A percentile compares a stretch with the other conserved stretches of the same genome.
Conservation (phyloP, 2,797 vertebrate species). For the Perdix hodgsoniae region DNA sequence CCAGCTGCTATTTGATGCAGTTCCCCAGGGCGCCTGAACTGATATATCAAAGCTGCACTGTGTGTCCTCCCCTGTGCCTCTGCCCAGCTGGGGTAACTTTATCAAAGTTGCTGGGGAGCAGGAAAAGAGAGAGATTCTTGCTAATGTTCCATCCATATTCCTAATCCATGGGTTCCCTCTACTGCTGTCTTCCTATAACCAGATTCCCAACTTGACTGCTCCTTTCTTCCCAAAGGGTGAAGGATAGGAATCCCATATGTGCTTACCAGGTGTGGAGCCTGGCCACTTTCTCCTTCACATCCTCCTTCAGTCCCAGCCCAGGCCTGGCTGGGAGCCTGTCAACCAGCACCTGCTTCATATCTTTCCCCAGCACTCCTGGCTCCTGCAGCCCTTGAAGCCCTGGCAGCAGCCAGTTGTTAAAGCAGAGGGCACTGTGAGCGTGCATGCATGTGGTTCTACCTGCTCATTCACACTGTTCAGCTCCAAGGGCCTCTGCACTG, state of each 20-base stretch:
- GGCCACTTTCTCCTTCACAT: background rate
- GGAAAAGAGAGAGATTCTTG: background rate
- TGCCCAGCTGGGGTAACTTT: background rate
- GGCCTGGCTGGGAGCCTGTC: background rate
- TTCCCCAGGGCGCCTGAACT: background rate
- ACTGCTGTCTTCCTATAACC: background rate
- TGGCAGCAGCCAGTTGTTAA: background rate
- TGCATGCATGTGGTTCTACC: background rate
- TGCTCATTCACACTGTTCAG: background rate
- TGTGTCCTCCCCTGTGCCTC: background rate
- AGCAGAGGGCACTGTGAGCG: background rate
- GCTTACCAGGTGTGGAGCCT: conserved; percentile 30
- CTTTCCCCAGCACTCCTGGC: background rate
- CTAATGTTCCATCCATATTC: background rate
- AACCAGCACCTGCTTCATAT: background rate
- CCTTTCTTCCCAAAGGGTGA: background rate
- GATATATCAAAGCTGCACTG: fast-evolving
- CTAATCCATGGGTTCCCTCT: background rate
- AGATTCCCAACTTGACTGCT: background rate
- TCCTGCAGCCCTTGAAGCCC: background rate
- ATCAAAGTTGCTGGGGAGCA: background rate
- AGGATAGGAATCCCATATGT: background rate
- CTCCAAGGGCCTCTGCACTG: background rate
- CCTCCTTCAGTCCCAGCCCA: background rate
- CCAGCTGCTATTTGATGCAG: background rate